Percentiles rank a stretch among this genome's conserved stretches.
phyloP scores from a whole-genome alignment of 23 tunicate species.

The Botrylloides violaceus region DNA sequence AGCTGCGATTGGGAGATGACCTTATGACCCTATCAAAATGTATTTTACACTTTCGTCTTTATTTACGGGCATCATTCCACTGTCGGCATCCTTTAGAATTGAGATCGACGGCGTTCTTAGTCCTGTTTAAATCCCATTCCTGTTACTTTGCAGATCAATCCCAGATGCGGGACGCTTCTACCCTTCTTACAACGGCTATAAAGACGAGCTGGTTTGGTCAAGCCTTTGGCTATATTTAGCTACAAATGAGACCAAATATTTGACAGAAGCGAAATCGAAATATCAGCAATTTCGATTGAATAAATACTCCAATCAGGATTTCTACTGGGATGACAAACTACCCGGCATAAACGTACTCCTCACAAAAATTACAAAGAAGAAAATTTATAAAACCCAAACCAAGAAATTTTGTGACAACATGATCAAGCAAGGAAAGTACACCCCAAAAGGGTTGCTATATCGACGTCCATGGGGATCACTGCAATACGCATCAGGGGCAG shows the following conservation, averaged over 20 bases:
- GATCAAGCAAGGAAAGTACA: conserved; percentile 35
- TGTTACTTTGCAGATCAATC: conserved; percentile 37
- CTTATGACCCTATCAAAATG: too few relatives aligned
- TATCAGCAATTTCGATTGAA: conserved; percentile 25
- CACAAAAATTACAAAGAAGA: conserved; percentile 48
- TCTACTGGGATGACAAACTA: conserved; percentile 85
- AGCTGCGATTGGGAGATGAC: too few relatives aligned
- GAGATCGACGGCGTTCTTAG: too few relatives aligned
- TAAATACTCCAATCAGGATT: conserved; percentile 20
- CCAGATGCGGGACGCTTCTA: conserved; percentile 64
- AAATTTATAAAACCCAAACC: conserved; percentile 17
- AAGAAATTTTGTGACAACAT: conserved; percentile 66
- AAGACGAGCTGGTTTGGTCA: conserved; percentile 96
- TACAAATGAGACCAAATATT: conserved; percentile 43
- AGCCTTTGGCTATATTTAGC: conserved; percentile 76
- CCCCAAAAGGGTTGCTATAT: conserved; percentile 67
- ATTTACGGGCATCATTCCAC: too few relatives aligned
- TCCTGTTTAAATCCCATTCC: too few relatives aligned
- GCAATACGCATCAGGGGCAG: conserved; percentile 79
- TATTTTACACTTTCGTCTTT: too few relatives aligned
- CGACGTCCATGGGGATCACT: conserved; percentile 55
- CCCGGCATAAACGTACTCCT: conserved; percentile 73
- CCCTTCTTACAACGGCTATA: conserved; percentile 66
- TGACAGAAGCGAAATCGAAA: conserved; percentile 29
- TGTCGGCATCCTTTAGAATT: too few relatives aligned